These are phyloP conservation scores for Paelopatides confundens DNA, from an alignment of 53 echinoderm and acorn worm species.

Conservation along the genomic window DNA sequence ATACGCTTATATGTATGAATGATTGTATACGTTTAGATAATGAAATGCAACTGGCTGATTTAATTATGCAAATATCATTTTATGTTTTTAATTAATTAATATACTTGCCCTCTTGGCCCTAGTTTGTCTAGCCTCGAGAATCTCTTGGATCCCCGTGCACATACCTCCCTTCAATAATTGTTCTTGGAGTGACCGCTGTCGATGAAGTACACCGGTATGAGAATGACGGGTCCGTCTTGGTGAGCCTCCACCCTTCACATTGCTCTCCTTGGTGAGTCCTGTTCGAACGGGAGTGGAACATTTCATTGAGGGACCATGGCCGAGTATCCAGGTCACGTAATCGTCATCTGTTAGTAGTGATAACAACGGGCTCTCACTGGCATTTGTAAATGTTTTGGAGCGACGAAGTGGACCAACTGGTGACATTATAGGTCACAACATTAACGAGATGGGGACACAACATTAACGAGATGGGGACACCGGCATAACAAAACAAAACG, in stretches of 20 bases:
- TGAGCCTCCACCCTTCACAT: not conserved
- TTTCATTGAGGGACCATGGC: not conserved
- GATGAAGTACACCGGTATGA: not conserved
- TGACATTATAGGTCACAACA: not conserved
- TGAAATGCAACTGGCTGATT: no score
- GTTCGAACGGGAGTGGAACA: not conserved
- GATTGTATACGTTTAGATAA: no score
- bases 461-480: no score
- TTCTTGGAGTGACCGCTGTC: slow-evolving; percentile 6
- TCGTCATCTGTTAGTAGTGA: not conserved
- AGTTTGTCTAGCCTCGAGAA: not conserved
- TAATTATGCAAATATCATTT: no score
- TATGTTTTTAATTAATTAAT: no score
- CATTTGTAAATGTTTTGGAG: not conserved
- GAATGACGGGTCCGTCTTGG: slow-evolving; percentile 20
- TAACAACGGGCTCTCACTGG: not conserved
- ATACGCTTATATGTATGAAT: no score
- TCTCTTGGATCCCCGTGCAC: not conserved
- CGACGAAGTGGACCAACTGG: not conserved
- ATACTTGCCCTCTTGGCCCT: not conserved
- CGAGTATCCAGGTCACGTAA: not conserved
- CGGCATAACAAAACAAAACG: no score
- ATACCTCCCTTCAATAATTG: not conserved
- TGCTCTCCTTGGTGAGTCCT: slow-evolving; percentile 2
- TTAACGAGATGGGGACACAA: no score